A percentile compares a stretch with the other conserved stretches of the same genome.
Evolutionary conservation across 2,888 invertebrate species (phyloP).

Genomic region (Meiosimyza decipiens): DNA sequence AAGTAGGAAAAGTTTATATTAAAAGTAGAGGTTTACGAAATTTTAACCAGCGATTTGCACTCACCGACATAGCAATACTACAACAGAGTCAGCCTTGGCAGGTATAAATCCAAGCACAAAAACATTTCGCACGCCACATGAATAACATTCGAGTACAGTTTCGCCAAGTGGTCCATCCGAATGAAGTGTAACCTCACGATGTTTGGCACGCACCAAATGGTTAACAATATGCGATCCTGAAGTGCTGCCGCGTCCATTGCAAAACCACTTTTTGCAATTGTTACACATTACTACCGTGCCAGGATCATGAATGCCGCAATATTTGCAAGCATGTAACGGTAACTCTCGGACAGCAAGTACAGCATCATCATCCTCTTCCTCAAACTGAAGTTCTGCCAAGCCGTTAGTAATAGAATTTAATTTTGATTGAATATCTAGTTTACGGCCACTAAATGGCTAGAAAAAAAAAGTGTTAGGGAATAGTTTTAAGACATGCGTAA

Average conservation of each 20-base stretch:
- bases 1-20: too few relatives aligned
- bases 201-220: constrained; percentile 98
- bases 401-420: constrained; percentile 78
- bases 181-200: constrained; percentile 98
- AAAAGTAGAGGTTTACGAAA: not conserved
- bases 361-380: constrained; percentile 93
- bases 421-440: constrained; percentile 73
- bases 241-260: constrained; percentile 97
- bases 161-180: constrained; percentile 97
- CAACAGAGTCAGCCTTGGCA: constrained; percentile 98
- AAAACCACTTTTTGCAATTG: constrained; percentile 99
- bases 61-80: constrained; percentile 91
- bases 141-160: constrained; percentile 97
- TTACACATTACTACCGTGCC: constrained; percentile 98
- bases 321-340: constrained; percentile 97
- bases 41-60: constrained; percentile 14
- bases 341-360: constrained; percentile 87
- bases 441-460: constrained; percentile 72
- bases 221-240: constrained; percentile 99
- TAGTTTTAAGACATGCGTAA: not conserved
- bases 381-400: constrained; percentile 90
- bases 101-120: constrained; percentile 99
- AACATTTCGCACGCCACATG: constrained; percentile 97
- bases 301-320: constrained; percentile 95
- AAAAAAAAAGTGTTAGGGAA: constrained; percentile 24